Evolutionary conservation across 2,113 vertebrate genomes (phyloP).

Genomic region (Dryoscopus gambensis): DNA sequence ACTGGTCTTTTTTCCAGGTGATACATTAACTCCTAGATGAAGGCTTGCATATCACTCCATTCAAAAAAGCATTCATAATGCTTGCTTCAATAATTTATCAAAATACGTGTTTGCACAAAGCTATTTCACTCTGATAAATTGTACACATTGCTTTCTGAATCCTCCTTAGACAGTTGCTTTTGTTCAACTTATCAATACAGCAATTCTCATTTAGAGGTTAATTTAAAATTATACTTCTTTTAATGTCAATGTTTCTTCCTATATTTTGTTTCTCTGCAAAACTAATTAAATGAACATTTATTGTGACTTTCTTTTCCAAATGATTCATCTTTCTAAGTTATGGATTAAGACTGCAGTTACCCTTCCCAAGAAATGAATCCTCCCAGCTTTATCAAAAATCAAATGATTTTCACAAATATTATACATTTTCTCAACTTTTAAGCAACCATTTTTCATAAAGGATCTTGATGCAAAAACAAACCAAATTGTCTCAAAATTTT

Average conservation of each 20-base stretch:
- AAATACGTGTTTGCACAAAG: conserved; percentile 48
- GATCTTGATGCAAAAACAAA: background rate
- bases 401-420: background rate
- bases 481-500: background rate
- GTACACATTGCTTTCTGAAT: conserved; percentile 41
- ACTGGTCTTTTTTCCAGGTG: conserved; percentile 44
- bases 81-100: conserved; percentile 46
- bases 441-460: background rate
- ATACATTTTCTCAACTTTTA: background rate
- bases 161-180: conserved; percentile 23
- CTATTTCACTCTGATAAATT: conserved; percentile 38
- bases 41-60: conserved; percentile 30
- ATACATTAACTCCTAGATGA: conserved; percentile 41
- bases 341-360: background rate
- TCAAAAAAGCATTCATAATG: conserved; percentile 56
- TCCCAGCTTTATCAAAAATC: background rate
- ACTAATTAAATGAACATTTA: conserved; percentile 15
- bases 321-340: background rate
- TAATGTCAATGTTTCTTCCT: background rate
- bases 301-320: background rate
- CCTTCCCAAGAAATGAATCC: background rate
- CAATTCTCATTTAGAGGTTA: conserved; percentile 35
- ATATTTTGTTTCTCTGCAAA: conserved; percentile 10
- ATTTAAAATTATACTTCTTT: conserved; percentile 31
- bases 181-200: conserved; percentile 50